Conservation (phyloP, 2,113 vertebrate species). For the Chauna torquata region DNA sequence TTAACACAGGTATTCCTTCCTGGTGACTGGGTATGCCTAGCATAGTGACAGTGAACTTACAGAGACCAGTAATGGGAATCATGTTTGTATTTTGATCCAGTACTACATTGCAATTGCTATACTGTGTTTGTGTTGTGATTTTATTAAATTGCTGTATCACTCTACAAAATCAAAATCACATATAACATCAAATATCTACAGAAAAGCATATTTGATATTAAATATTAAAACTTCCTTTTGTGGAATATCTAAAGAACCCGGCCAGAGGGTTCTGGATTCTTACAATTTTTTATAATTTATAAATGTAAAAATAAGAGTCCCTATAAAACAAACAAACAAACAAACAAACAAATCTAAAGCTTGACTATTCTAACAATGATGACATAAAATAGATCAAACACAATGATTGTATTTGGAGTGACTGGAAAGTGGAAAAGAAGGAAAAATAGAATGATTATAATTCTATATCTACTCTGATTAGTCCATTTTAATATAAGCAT, state of each 20-base stretch:
- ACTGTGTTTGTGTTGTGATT: not conserved
- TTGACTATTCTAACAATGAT: not conserved
- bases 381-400: not conserved
- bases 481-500: not conserved
- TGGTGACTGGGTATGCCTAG: not conserved
- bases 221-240: not conserved
- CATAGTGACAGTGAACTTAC: rapidly evolving
- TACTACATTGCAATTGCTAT: not conserved
- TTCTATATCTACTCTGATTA: not conserved
- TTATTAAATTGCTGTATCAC: not conserved
- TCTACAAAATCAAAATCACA: not conserved
- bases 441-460: not conserved
- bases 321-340: not conserved
- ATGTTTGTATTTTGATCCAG: not conserved
- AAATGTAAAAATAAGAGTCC: not conserved
- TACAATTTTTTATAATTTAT: not conserved
- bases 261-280: not conserved
- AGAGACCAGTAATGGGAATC: not conserved
- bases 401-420: not conserved
- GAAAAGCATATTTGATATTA: not conserved
- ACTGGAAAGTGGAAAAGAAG: not conserved
- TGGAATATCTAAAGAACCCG: not conserved
- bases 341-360: not conserved
- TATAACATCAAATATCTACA: not conserved
- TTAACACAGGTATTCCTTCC: not conserved